Evolutionary conservation across 1,140 invertebrate species (phyloP).

Genomic region (Zaprionus ornatus): DNA sequence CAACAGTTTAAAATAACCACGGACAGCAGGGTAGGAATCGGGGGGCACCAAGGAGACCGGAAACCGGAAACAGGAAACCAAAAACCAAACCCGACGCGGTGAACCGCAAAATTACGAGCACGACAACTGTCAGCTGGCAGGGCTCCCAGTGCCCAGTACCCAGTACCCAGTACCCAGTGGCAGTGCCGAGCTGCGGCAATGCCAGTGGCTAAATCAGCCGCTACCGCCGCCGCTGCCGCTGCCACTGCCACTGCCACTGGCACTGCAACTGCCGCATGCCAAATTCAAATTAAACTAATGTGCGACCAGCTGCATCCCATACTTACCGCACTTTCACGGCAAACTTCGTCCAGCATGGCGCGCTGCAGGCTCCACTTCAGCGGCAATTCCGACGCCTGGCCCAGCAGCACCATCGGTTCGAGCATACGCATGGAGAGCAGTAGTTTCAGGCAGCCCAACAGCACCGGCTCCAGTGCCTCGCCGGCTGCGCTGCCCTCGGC

Average conservation of each 20-base stretch:
- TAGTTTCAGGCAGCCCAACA: slow-evolving; percentile 65
- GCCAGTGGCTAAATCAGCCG: slow-evolving; percentile 32
- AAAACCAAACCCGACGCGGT: slow-evolving; percentile 58
- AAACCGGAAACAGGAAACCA: slow-evolving; percentile 31
- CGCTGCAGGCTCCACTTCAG: slow-evolving; percentile 61
- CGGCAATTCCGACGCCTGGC: slow-evolving; percentile 59
- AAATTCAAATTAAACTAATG: slow-evolving; percentile 79
- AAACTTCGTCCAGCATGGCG: slow-evolving; percentile 64
- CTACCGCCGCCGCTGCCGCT: background rate
- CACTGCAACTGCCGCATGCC: slow-evolving; percentile 34
- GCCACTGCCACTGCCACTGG: background rate
- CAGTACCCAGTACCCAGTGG: slow-evolving; percentile 13
- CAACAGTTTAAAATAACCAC: slow-evolving; percentile 45
- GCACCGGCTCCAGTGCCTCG: slow-evolving; percentile 50
- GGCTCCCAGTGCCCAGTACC: slow-evolving; percentile 33
- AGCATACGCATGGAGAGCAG: slow-evolving; percentile 69
- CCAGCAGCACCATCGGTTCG: slow-evolving; percentile 63
- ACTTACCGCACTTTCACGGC: slow-evolving; percentile 59
- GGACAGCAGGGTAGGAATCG: background rate
- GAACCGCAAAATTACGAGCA: slow-evolving; percentile 75
- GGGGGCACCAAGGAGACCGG: slow-evolving; percentile 1
- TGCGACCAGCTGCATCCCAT: slow-evolving; percentile 22
- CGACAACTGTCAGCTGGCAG: slow-evolving; percentile 63
- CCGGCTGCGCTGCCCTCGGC: slow-evolving; percentile 35
- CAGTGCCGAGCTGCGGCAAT: background rate